These are phyloP conservation scores for Phasia obesa DNA, from an alignment of 2,888 invertebrate genomes.

Conservation along the genomic window DNA sequence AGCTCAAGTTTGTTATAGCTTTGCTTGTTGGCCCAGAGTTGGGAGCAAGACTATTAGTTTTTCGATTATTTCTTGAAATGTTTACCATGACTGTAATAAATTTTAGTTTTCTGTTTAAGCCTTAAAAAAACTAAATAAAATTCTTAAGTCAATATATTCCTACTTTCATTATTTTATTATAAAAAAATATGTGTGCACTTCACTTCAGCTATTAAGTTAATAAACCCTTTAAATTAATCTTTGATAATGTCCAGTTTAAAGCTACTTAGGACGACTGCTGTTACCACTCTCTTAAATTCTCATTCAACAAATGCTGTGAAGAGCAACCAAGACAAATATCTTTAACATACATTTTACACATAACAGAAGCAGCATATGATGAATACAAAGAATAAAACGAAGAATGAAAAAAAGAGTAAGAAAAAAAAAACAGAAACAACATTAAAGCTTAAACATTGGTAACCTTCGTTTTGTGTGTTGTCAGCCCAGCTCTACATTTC, in stretches of 20 bases:
- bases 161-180: background rate
- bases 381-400: background rate
- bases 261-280: slow-evolving; percentile 50
- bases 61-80: no score
- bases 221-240: slow-evolving; percentile 58
- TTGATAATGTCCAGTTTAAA: slow-evolving; percentile 52
- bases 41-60: no score
- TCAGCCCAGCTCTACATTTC: slow-evolving; percentile 24
- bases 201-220: slow-evolving; percentile 39
- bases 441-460: slow-evolving; percentile 62
- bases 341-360: slow-evolving; percentile 19
- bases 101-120: no score
- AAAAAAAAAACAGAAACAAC: slow-evolving; percentile 32
- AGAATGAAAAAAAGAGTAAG: background rate
- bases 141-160: background rate
- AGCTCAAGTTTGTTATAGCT: no score
- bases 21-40: no score
- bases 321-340: background rate
- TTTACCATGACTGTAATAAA: no score
- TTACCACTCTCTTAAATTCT: slow-evolving; percentile 49
- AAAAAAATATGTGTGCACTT: background rate
- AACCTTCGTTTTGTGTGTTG: slow-evolving; percentile 52
- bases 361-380: slow-evolving; percentile 29
- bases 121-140: background rate
- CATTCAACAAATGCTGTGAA: slow-evolving; percentile 3